Evolutionary conservation across 2,113 vertebrate genomes (phyloP).

Genomic region (Bubo scandiacus): DNA sequence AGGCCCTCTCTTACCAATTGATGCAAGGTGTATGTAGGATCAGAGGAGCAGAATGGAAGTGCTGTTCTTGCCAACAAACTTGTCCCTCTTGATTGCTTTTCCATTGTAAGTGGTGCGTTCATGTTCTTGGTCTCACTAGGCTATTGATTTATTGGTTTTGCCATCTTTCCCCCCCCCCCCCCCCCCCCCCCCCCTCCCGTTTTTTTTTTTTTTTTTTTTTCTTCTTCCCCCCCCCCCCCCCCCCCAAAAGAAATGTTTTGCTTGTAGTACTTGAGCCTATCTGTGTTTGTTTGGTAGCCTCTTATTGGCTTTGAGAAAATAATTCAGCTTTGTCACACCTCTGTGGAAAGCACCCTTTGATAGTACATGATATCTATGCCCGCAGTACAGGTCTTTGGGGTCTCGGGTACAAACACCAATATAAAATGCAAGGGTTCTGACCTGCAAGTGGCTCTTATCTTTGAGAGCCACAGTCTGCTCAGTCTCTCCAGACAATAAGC

Average conservation of each 20-base stretch:
- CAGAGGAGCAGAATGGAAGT: background rate
- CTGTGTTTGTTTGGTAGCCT: background rate
- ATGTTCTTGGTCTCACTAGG: background rate
- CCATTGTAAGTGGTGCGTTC: fast-evolving
- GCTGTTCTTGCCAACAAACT: background rate
- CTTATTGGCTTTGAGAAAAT: background rate
- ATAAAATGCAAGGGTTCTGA: background rate
- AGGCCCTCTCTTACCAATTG: background rate
- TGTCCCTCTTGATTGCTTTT: background rate
- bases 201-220: fast-evolving
- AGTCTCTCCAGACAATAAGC: background rate
- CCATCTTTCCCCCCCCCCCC: too few species aligned
- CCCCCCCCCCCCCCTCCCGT: too few species aligned
- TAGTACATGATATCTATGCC: background rate
- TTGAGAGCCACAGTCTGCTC: background rate
- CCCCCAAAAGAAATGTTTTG: background rate
- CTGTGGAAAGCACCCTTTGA: background rate
- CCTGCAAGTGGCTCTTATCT: background rate
- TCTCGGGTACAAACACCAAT: fast-evolving
- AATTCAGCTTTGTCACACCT: background rate
- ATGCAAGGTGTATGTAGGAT: background rate
- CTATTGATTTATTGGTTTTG: background rate
- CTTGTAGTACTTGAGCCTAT: background rate
- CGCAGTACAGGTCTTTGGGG: background rate
- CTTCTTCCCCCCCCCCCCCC: too few species aligned